Conservation (phyloP, 2,113 vertebrate genomes). For the Rhadina sibilatrix region DNA sequence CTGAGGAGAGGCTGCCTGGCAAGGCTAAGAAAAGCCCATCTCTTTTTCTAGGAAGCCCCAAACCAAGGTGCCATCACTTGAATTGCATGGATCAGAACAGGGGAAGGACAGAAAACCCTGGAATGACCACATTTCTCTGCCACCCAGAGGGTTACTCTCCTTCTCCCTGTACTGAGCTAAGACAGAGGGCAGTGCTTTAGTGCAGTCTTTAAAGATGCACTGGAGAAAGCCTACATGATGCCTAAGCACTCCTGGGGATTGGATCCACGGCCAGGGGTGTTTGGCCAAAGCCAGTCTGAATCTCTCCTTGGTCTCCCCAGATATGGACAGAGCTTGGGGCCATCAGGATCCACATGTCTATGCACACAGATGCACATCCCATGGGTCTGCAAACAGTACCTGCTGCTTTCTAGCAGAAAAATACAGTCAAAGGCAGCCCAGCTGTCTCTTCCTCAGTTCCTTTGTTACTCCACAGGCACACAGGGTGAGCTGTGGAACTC, state of each 20-base stretch:
- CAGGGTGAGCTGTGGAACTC: neutral
- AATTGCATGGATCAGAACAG: neutral
- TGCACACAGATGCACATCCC: neutral
- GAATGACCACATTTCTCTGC: neutral
- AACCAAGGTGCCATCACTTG: neutral
- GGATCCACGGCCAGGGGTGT: fast-evolving
- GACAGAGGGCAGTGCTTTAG: neutral
- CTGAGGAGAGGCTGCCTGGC: neutral
- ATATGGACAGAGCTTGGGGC: fast-evolving
- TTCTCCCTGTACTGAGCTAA: neutral
- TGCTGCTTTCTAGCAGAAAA: neutral
- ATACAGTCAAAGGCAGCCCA: neutral
- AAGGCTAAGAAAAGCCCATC: neutral
- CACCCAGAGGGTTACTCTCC: neutral
- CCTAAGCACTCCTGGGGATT: neutral
- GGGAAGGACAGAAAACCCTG: neutral
- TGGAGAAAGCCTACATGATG: neutral
- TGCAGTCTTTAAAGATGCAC: neutral
- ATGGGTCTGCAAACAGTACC: neutral
- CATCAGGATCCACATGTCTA: neutral
- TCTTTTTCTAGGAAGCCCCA: neutral
- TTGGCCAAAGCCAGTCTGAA: neutral
- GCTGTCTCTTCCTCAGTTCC: neutral
- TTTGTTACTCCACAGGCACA: neutral
- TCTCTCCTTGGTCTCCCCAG: fast-evolving